Base-by-base conservation (phyloP, 2,888 invertebrate species). In the Listrodromus nycthemerus region DNA sequence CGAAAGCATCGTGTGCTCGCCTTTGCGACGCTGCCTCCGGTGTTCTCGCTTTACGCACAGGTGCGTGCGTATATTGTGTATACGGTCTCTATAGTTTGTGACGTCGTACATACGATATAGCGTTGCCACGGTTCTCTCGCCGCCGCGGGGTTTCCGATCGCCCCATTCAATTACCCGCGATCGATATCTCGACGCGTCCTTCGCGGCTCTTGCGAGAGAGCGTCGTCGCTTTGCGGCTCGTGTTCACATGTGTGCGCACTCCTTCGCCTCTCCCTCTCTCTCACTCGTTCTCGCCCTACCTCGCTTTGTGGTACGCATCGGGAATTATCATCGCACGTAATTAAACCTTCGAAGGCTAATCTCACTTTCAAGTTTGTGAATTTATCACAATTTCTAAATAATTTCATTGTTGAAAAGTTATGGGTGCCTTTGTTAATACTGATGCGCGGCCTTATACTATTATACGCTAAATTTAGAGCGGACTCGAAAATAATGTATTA, bases 161-260 rank as follows among this genome's bases (percentile, higher is more conserved):
- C 84, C 86, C 89, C 91, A 92, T 92, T 92, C 92, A 92, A 92
- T 92, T 92, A 92, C 91, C 89, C 89, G 45, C 88, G 92, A 92
- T 92, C 89, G 88, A 85, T 92, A 92, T 92, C 92, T 87, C 84
- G 85, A 87, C 86, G 87, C 87, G 87, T 87, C 85, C 82, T 84
- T 87, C 86, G 83, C 87, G 86, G 84, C 83, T 58, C 24, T 70
- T 78, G 83, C 84, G 80, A 84, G 74, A 80, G 74, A 69, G 69
- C 77, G 74, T 76, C 79, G 65, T 76, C 41, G 80, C 58, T 63
- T 65, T 50, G 52, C 66, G 76, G 76, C 67, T 52, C 30, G 71
- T 55, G 33, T 33, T 33, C 33, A 33, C 33, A 19, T 10, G 6
- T 27, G 79, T 70, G 33, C 33, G 33, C 8, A 33, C 83, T 50